Evolutionary conservation across 64 coral and sea anemone genomes (phyloP).

Genomic region (Cladopsammia gracilis): DNA sequence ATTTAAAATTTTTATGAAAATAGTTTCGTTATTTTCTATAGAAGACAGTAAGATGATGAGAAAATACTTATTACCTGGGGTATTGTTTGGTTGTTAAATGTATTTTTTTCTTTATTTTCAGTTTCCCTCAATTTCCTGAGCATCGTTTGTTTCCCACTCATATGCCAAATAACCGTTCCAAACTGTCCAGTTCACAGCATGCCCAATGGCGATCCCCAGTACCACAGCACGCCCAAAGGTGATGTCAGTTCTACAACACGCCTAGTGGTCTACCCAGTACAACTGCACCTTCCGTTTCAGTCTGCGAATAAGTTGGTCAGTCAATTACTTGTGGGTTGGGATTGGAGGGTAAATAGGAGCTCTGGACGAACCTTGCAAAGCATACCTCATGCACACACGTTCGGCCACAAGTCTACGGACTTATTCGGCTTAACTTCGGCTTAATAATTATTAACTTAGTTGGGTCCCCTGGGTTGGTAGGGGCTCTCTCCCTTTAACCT

Average conservation of each 20-base stretch:
- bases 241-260: too few relatives aligned
- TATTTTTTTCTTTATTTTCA: too few relatives aligned
- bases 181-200: background rate
- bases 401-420: background rate
- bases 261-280: background rate
- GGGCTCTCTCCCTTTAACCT: background rate
- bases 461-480: background rate
- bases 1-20: too few relatives aligned
- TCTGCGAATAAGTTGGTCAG: background rate
- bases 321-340: conserved; percentile 21
- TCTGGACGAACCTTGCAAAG: conserved; percentile 40
- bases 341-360: background rate
- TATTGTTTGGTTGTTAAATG: too few relatives aligned
- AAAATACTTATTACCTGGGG: too few relatives aligned
- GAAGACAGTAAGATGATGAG: too few relatives aligned
- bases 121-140: too few relatives aligned
- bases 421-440: conserved; percentile 25
- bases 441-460: background rate
- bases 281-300: background rate
- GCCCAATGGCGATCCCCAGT: background rate
- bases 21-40: too few relatives aligned
- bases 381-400: background rate
- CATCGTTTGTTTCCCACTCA: too few relatives aligned
- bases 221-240: background rate
- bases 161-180: too few relatives aligned